Conservation (phyloP, 2,113 vertebrate species). For the Eudyptes chrysolophus region DNA sequence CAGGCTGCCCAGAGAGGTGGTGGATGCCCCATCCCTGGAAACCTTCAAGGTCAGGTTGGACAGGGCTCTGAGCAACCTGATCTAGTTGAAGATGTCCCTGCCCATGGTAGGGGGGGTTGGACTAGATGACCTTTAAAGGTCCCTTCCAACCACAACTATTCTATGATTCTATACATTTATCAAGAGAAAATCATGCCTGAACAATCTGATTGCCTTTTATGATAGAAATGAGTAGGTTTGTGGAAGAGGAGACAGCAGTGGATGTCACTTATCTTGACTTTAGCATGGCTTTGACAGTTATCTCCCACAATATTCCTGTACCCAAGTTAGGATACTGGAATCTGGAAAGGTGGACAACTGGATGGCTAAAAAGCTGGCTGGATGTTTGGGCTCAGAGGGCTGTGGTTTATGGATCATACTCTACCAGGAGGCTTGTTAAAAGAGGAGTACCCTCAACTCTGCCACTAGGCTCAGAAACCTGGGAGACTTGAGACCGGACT, state of each 20-base stretch:
- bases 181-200: neutral
- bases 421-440: neutral
- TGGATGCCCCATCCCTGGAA: neutral
- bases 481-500: neutral
- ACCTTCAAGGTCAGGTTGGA: neutral
- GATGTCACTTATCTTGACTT: neutral
- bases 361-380: neutral
- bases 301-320: neutral
- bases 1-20: neutral
- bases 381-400: neutral
- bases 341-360: neutral
- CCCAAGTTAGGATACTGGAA: neutral
- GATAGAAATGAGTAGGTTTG: neutral
- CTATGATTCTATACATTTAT: neutral
- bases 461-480: neutral
- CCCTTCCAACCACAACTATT: neutral
- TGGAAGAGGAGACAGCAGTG: neutral
- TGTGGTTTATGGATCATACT: neutral
- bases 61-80: neutral
- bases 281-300: neutral
- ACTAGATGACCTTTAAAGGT: neutral
- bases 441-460: neutral
- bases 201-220: neutral
- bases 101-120: accelerated
- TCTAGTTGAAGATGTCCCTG: neutral